Conservation (phyloP, 2,797 vertebrate species). For the Danio albolineatus region DNA sequence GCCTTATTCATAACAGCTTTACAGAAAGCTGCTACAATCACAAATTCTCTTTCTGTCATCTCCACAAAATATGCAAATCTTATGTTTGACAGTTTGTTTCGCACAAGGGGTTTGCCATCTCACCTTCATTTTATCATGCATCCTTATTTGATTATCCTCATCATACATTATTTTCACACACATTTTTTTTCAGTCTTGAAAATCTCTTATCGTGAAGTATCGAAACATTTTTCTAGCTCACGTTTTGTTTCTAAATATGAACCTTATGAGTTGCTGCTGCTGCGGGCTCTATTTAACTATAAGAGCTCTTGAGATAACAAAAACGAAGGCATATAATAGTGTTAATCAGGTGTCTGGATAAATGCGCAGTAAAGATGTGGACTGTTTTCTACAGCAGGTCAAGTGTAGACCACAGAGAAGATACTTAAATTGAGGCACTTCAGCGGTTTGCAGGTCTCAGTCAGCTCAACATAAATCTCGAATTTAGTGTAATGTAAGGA, state of each 20-base stretch:
- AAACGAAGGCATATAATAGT: conserved; percentile 35
- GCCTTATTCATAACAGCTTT: not conserved
- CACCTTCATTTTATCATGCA: too few relatives aligned
- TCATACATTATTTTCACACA: too few relatives aligned
- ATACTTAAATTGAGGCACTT: conserved; percentile 14
- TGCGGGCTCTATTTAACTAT: not conserved
- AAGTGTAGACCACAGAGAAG: conserved; percentile 18
- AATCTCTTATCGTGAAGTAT: not conserved
- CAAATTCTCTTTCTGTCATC: not conserved
- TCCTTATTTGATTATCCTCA: too few relatives aligned
- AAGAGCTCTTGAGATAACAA: conserved; percentile 43
- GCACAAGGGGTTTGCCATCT: too few relatives aligned
- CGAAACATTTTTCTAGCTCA: too few relatives aligned
- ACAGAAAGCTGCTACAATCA: not conserved
- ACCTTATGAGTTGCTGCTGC: too few relatives aligned
- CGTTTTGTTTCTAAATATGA: too few relatives aligned
- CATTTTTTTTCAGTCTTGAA: not conserved
- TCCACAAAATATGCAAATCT: not conserved
- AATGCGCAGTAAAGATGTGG: conserved; percentile 14
- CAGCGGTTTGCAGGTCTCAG: conserved; percentile 27
- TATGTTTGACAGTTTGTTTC: not conserved
- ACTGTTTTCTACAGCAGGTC: conserved; percentile 36
- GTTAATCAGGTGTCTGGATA: conserved; percentile 24
- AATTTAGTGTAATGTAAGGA: conserved; percentile 19
- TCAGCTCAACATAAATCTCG: conserved; percentile 21